Percentiles rank a stretch among this genome's conserved stretches.
Conservation (phyloP, 2,888 invertebrate genomes). For the Teinopalpus imperialis region DNA sequence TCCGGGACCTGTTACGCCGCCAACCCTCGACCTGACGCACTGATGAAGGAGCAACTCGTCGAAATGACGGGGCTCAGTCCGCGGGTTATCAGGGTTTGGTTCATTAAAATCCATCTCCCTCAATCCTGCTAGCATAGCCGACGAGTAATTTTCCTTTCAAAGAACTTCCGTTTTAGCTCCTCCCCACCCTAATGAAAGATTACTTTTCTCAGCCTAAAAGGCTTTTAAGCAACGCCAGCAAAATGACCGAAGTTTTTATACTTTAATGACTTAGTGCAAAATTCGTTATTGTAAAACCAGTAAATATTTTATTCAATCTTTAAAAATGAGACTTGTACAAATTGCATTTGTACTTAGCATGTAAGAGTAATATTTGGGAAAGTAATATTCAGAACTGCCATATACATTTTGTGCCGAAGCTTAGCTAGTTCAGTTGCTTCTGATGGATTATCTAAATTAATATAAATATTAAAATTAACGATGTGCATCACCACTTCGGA, state of each 20-base stretch:
- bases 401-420: conserved; percentile 17
- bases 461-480: too few species aligned
- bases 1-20: conserved; percentile 95
- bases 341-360: conserved; percentile 18
- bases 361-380: conserved; percentile 19
- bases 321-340: conserved; percentile 16
- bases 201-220: conserved; percentile 81
- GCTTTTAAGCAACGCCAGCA: conserved; percentile 80
- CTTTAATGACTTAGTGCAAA: conserved; percentile 82
- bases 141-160: conserved; percentile 81
- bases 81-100: conserved; percentile 99
- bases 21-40: conserved; percentile 98
- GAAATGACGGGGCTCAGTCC: conserved; percentile 99
- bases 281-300: conserved; percentile 45
- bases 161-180: conserved; percentile 81
- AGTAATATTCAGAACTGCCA: conserved; percentile 9
- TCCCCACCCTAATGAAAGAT: conserved; percentile 80
- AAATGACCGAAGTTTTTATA: conserved; percentile 81
- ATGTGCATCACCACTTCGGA: too few species aligned
- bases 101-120: conserved; percentile 83
- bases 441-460: too few species aligned
- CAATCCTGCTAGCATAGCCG: conserved; percentile 67
- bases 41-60: conserved; percentile 99
- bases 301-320: background rate
- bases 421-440: too few species aligned